These are phyloP conservation scores for Seriola quinqueradiata DNA, from an alignment of 2,113 vertebrate genomes.

Conservation along the genomic window DNA sequence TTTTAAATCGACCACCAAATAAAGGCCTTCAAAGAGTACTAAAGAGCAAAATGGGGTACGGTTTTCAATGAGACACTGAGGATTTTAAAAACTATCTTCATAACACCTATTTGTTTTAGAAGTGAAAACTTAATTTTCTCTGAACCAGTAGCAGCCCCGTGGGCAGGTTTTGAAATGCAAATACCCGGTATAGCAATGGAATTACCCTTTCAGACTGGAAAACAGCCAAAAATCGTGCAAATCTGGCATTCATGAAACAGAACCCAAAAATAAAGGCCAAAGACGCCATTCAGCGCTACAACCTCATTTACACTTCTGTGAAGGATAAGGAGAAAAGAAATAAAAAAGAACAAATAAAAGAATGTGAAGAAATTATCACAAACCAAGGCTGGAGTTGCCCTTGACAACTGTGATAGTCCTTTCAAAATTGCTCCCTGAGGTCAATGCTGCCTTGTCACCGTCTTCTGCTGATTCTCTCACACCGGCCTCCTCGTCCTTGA, in stretches of 20 bases:
- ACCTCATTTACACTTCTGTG: constrained; percentile 53
- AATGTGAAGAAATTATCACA: constrained; percentile 67
- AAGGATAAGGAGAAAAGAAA: constrained; percentile 33
- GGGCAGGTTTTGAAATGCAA: constrained; percentile 70
- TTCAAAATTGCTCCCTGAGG: constrained; percentile 86
- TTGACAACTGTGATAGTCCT: constrained; percentile 94
- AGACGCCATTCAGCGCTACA: constrained; percentile 42
- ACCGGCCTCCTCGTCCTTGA: constrained; percentile 83
- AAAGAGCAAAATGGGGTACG: constrained; percentile 12
- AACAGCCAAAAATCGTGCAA: constrained; percentile 39
- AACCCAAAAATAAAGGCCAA: constrained; percentile 54
- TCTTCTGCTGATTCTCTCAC: constrained; percentile 73
- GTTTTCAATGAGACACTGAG: constrained; percentile 27
- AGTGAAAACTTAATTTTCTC: constrained; percentile 49
- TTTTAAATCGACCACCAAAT: background rate
- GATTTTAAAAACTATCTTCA: constrained; percentile 44
- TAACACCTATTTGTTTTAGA: constrained; percentile 49
- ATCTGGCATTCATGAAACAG: constrained; percentile 53
- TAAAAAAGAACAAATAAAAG: constrained; percentile 31
- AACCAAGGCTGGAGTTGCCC: constrained; percentile 97
- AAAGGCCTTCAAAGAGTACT: background rate
- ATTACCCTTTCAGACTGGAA: constrained; percentile 51
- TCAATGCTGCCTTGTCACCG: constrained; percentile 66
- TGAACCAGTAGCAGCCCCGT: constrained; percentile 28
- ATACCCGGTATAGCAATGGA: constrained; percentile 23